These are phyloP conservation scores for Polydrusus pterygomalis DNA, from an alignment of 2,888 invertebrate genomes.

Conservation along the genomic window DNA sequence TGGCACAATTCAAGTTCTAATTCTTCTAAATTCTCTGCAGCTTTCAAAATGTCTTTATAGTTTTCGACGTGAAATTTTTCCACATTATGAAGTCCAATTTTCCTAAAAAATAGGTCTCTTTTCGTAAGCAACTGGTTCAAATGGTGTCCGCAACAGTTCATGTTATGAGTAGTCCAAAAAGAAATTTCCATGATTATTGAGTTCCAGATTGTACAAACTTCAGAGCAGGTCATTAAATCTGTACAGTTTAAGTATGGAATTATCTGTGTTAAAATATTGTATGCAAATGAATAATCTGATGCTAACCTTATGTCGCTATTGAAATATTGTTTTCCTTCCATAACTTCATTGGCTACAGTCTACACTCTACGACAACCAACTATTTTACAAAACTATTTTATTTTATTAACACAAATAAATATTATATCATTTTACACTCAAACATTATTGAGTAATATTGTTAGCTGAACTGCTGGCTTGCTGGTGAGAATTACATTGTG, in stretches of 20 bases:
- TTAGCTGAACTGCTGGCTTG: background rate
- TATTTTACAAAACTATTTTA: background rate
- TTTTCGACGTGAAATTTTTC: background rate
- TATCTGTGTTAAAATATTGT: background rate
- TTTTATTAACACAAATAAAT: background rate
- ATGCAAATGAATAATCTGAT: background rate
- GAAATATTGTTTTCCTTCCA: background rate
- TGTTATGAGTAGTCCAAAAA: background rate
- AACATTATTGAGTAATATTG: background rate
- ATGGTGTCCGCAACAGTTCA: background rate
- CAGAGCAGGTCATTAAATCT: background rate
- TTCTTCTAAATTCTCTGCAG: background rate
- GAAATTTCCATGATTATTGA: background rate
- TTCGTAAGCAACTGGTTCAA: background rate
- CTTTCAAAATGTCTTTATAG: background rate
- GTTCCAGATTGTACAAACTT: constrained; percentile 10
- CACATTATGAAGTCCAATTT: background rate
- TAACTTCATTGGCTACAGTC: background rate
- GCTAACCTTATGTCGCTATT: background rate
- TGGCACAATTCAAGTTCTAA: background rate
- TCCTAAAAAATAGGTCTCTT: background rate
- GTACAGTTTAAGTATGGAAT: background rate
- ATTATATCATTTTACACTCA: background rate
- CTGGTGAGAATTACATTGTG: background rate
- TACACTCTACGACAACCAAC: too few relatives aligned